Conservation (phyloP, 2,797 vertebrate genomes). For the Nannoperca australis region DNA sequence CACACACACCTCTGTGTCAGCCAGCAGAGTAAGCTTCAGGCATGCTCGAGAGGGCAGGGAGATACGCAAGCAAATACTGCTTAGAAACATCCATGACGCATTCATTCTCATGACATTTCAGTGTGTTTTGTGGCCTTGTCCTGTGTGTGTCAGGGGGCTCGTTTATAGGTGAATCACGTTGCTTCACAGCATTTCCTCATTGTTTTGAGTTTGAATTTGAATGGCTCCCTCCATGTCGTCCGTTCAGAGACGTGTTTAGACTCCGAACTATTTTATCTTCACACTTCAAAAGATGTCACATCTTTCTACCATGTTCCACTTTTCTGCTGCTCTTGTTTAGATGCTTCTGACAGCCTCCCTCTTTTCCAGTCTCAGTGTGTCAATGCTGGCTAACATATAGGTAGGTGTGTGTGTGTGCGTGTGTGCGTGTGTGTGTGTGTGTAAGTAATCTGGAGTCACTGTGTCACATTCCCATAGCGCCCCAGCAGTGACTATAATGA, state of each 20-base stretch:
- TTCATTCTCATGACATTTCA: slow-evolving; percentile 8
- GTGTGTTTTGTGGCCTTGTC: slow-evolving; percentile 20
- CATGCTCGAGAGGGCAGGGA: slow-evolving; percentile 27
- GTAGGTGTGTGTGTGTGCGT: too few species aligned
- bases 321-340: slow-evolving; percentile 17
- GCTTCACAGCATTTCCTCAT: neutral
- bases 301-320: slow-evolving; percentile 24
- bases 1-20: slow-evolving; percentile 45
- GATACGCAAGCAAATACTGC: slow-evolving; percentile 10
- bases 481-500: slow-evolving; percentile 54
- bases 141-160: slow-evolving; percentile 7
- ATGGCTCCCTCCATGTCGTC: neutral
- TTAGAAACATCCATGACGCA: slow-evolving; percentile 20
- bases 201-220: slow-evolving; percentile 3
- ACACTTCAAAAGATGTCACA: slow-evolving; percentile 33
- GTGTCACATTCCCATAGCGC: slow-evolving; percentile 31
- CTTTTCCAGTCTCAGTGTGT: neutral
- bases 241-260: slow-evolving; percentile 18
- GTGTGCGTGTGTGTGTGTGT: slow-evolving; percentile 25
- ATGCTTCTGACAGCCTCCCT: neutral
- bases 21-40: slow-evolving; percentile 44
- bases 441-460: slow-evolving; percentile 16
- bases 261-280: neutral
- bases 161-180: slow-evolving; percentile 5
- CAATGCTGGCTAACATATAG: neutral